A percentile compares a stretch with the other conserved stretches of the same genome.
Conservation (phyloP, 1,140 invertebrate genomes). For the Solenopsis invicta region DNA sequence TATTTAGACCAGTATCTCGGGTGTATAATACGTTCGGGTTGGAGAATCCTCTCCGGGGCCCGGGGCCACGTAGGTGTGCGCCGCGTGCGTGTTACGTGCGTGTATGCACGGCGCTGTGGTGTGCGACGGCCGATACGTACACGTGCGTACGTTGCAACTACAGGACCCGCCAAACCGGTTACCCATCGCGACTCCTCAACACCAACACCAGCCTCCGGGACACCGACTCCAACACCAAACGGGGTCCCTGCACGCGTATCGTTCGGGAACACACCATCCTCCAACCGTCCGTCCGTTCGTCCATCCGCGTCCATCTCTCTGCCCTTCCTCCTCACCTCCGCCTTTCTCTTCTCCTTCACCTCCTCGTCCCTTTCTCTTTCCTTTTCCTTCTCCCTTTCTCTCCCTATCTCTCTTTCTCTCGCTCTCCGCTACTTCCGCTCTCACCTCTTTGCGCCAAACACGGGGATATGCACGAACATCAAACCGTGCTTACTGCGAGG, state of each 20-base stretch:
- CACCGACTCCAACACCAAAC: conserved; percentile 82
- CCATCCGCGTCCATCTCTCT: conserved; percentile 34
- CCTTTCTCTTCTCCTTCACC: conserved; percentile 6
- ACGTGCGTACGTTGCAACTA: conserved; percentile 82
- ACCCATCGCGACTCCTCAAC: conserved; percentile 83
- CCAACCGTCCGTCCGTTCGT: conserved; percentile 14
- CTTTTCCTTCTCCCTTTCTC: background rate
- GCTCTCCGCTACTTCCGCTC: conserved; percentile 29
- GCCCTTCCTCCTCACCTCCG: conserved; percentile 31
- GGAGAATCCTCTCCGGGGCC: conserved; percentile 70
- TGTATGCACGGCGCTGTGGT: conserved; percentile 61
- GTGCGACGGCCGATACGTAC: conserved; percentile 77
- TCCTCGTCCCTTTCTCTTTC: conserved; percentile 19
- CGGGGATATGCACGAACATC: conserved; percentile 75
- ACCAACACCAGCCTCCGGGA: conserved; percentile 79
- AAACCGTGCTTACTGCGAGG: conserved; percentile 71
- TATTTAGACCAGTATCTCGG: conserved; percentile 86
- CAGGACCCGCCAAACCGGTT: conserved; percentile 86
- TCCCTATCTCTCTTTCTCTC: background rate
- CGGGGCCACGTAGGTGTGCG: conserved; percentile 52
- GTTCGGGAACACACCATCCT: conserved; percentile 75
- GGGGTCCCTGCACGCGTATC: conserved; percentile 70
- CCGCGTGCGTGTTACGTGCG: conserved; percentile 51
- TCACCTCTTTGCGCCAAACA: conserved; percentile 39
- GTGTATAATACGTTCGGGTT: conserved; percentile 81